Evolutionary conservation across 2,113 vertebrate genomes (phyloP), one percentile per base, ranked within the genome.

Genomic region (Pedetes capensis): DNA sequence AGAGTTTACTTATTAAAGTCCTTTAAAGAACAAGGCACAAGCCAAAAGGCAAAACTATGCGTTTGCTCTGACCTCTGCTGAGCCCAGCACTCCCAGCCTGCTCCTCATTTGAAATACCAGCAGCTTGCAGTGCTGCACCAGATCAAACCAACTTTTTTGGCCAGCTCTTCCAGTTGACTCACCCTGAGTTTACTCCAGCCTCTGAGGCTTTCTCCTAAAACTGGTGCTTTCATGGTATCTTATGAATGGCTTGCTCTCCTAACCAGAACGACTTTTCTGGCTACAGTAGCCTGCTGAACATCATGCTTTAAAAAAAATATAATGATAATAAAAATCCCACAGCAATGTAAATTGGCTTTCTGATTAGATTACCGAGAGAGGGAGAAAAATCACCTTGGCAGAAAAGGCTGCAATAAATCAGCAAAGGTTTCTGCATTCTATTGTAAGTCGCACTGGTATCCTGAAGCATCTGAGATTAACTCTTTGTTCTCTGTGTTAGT

Each of bases 241-340:
- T 71, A 72, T 75, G 66, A 78, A 92, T 74, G 75, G 55, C n/a
- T 91, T 63, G 3, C 20, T 81, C 14, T 86, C 74, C 61, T 83
- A 81, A 55, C 32, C 59, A 79, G 68, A 95, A 57, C 23, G 37
- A 53, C 39, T 85, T 89, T 55, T 85, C 44, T 63, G 68, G 49
- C 57, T 42, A 10, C 32, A 29, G 37, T 39, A 37, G 74, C 51
- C 63, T 86, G 69, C 29, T 6, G 57, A 89, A 82, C 59, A 59
- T 20, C 53, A 66, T n/a, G 57, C 20, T 84, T 89, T 91, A 79
- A 93, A 92, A 83, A 91, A 53, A 80, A 94, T 20, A 32, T 13
- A 57, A 76, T 66, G 72, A 93, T 76, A 87, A 74, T 83, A 78
- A 95, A 87, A 95, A 55, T 39, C 49, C 42, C 68, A 83, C 87